Evolutionary conservation across 2,113 vertebrate genomes (phyloP).

Genomic region (Canis aureus): DNA sequence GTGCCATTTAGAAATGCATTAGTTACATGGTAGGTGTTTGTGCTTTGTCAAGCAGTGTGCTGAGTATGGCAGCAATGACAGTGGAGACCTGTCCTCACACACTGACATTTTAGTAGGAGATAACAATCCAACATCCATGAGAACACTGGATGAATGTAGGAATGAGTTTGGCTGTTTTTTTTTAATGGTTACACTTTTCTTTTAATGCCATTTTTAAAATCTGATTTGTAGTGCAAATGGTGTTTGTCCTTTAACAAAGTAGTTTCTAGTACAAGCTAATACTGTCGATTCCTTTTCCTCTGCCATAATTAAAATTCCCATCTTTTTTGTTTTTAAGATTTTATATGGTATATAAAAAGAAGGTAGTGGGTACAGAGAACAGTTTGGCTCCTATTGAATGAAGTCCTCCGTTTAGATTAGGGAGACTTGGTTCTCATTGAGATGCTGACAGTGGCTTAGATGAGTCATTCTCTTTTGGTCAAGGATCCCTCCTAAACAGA

Average conservation of each 20-base stretch:
- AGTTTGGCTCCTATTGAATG: neutral
- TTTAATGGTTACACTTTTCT: neutral
- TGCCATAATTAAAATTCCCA: neutral
- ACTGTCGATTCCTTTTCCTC: neutral
- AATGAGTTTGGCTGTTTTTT: neutral
- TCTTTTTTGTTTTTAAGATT: neutral
- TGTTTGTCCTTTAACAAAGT: neutral
- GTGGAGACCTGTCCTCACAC: neutral
- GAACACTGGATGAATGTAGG: neutral
- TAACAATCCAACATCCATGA: neutral
- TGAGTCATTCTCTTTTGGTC: slow-evolving; percentile 16
- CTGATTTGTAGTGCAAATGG: neutral
- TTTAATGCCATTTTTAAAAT: neutral
- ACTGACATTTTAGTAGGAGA: neutral
- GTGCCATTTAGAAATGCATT: neutral
- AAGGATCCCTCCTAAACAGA: neutral
- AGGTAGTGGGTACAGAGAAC: neutral
- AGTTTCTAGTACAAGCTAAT: neutral
- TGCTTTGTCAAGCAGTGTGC: neutral
- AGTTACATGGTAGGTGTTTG: neutral
- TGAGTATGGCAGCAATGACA: neutral
- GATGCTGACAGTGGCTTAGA: neutral
- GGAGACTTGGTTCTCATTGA: neutral
- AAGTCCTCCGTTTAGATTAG: neutral
- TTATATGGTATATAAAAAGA: neutral